phyloP scores from a whole-genome alignment of 2,113 vertebrate species.

The Takifugu flavidus region DNA sequence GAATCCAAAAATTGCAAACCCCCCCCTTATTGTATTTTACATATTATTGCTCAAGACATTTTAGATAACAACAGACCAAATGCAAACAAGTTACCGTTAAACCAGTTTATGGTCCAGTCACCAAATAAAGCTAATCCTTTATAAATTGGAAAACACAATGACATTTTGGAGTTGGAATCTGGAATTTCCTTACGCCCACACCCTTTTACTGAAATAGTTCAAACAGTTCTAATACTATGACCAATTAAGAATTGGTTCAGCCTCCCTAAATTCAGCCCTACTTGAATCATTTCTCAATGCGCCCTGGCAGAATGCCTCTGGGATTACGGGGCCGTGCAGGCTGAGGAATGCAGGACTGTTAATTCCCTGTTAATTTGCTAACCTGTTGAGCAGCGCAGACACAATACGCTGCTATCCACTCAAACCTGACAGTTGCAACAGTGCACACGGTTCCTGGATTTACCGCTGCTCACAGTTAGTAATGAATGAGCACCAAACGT shows the following conservation, averaged over 20 bases:
- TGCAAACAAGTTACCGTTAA: no score
- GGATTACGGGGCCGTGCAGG: conserved; percentile 54
- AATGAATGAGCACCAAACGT: conserved; percentile 17
- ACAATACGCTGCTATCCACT: conserved; percentile 52
- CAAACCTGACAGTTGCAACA: conserved; percentile 34
- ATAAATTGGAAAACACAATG: no score
- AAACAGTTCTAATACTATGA: no score
- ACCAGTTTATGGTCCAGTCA: no score
- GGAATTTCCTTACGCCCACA: no score
- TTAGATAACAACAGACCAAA: no score
- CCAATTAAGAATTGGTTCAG: not conserved
- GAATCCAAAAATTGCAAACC: no score
- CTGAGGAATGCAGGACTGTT: conserved; percentile 67
- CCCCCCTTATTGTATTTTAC: no score
- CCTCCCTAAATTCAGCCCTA: conserved; percentile 3
- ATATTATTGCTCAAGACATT: not conserved
- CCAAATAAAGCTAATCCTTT: no score
- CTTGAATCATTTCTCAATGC: conserved; percentile 1
- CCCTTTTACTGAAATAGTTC: no score
- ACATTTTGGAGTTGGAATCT: no score
- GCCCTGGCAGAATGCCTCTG: conserved; percentile 38
- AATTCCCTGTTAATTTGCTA: conserved; percentile 78
- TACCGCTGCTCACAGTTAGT: conserved; percentile 22
- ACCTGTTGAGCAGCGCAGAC: conserved; percentile 70
- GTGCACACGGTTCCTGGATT: conserved; percentile 27